Percentiles rank a stretch among this genome's conserved stretches.
phyloP scores from a whole-genome alignment of 2,888 invertebrate species.

The Idaea dimidiata region DNA sequence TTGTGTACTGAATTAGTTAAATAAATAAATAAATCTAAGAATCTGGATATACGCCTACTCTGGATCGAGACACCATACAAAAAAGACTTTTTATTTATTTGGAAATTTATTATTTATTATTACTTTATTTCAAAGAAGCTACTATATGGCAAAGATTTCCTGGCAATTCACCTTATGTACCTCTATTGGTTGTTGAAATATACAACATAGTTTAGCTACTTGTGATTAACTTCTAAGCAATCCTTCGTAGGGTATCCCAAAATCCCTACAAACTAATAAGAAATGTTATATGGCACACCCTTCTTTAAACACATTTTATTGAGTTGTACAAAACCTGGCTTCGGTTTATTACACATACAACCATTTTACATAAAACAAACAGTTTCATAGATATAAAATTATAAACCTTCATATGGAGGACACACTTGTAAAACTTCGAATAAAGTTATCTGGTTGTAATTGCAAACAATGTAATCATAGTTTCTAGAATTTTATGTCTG shows the following conservation, averaged over 20 bases:
- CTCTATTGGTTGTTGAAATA: too few relatives aligned
- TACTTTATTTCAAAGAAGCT: too few relatives aligned
- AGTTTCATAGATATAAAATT: background rate
- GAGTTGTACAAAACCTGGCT: background rate
- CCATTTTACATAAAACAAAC: background rate
- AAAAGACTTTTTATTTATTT: too few relatives aligned
- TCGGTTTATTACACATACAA: background rate
- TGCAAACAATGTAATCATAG: background rate
- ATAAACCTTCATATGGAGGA: background rate
- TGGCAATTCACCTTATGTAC: too few relatives aligned
- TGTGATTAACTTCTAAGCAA: background rate
- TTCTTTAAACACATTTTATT: background rate
- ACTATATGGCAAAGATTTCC: too few relatives aligned
- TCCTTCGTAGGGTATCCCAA: background rate
- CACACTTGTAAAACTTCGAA: background rate
- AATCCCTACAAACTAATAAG: background rate
- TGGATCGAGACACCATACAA: too few relatives aligned
- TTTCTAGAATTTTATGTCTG: background rate
- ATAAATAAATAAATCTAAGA: too few relatives aligned
- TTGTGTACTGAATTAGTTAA: too few relatives aligned
- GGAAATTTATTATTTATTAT: too few relatives aligned
- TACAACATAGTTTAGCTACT: background rate
- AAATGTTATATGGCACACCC: background rate
- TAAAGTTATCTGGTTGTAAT: background rate
- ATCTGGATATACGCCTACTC: too few relatives aligned